Evolutionary conservation across 2,888 invertebrate genomes (phyloP).

Genomic region (Cyaniris semiargus): DNA sequence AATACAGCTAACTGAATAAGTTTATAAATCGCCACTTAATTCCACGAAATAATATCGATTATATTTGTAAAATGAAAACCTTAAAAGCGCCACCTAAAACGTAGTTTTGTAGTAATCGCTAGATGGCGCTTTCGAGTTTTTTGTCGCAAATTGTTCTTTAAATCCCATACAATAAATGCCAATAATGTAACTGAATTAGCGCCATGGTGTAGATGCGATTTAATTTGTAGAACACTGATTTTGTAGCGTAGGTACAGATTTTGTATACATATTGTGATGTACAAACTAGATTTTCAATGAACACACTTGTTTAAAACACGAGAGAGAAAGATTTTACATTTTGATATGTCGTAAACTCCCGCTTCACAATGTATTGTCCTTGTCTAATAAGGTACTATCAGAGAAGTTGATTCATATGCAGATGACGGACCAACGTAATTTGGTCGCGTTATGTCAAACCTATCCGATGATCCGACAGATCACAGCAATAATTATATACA

Average conservation of each 20-base stretch:
- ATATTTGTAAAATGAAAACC: background rate
- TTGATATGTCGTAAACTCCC: too few species aligned
- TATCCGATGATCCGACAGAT: too few species aligned
- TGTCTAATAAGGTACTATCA: too few species aligned
- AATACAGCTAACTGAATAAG: background rate
- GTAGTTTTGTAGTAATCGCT: background rate
- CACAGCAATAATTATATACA: too few species aligned
- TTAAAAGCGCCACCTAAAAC: background rate
- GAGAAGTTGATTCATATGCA: too few species aligned
- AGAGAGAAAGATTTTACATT: too few species aligned
- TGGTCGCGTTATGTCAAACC: too few species aligned
- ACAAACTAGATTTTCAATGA: background rate
- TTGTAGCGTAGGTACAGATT: background rate
- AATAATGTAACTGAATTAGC: background rate
- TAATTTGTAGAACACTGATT: slow-evolving; percentile 11
- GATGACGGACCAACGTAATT: too few species aligned
- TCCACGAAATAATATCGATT: background rate
- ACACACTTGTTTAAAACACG: too few species aligned
- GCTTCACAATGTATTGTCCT: too few species aligned
- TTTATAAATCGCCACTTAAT: background rate
- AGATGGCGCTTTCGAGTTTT: background rate
- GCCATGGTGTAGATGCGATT: background rate
- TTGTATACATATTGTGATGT: background rate
- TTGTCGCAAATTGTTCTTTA: background rate
- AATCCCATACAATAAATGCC: background rate